phyloP scores from a whole-genome alignment of 2,797 vertebrate genomes.

The Microctenopoma stevenorrisi region DNA sequence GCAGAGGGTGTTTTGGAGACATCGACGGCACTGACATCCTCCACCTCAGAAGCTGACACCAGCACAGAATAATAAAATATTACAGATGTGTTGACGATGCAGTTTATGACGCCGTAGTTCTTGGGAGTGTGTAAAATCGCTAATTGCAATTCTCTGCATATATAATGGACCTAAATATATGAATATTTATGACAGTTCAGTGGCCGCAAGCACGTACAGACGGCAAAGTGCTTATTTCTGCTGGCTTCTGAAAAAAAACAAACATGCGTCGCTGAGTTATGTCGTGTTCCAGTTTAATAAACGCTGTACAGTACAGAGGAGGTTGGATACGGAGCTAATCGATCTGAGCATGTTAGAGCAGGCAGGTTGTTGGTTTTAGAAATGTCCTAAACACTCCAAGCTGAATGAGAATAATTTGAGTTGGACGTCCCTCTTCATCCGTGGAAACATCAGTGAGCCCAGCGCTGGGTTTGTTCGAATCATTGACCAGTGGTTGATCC shows the following conservation, averaged over 20 bases:
- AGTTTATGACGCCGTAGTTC: not conserved
- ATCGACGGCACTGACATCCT: not conserved
- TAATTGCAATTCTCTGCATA: slow-evolving; percentile 29
- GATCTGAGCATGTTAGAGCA: too few relatives aligned
- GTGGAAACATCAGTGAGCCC: too few relatives aligned
- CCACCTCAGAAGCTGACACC: not conserved
- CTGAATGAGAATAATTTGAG: too few relatives aligned
- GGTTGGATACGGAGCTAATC: too few relatives aligned
- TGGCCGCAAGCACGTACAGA: slow-evolving; percentile 17
- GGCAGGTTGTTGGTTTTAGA: too few relatives aligned
- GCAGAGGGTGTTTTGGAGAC: not conserved
- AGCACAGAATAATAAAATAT: not conserved
- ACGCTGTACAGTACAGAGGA: not conserved
- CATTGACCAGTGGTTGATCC: too few relatives aligned
- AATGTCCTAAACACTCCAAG: too few relatives aligned
- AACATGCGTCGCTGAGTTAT: not conserved
- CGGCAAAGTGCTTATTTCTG: slow-evolving; percentile 3
- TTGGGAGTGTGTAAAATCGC: slow-evolving; percentile 26
- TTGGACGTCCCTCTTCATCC: too few relatives aligned
- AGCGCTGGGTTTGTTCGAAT: too few relatives aligned
- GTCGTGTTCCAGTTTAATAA: not conserved
- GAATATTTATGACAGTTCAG: slow-evolving; percentile 15
- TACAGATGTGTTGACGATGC: not conserved
- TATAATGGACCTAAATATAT: slow-evolving; percentile 31
- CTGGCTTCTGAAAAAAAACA: not conserved